Percentiles rank a stretch among this genome's conserved stretches.
Evolutionary conservation across 2,113 vertebrate species (phyloP).

Genomic region (Embiotoca jacksoni): DNA sequence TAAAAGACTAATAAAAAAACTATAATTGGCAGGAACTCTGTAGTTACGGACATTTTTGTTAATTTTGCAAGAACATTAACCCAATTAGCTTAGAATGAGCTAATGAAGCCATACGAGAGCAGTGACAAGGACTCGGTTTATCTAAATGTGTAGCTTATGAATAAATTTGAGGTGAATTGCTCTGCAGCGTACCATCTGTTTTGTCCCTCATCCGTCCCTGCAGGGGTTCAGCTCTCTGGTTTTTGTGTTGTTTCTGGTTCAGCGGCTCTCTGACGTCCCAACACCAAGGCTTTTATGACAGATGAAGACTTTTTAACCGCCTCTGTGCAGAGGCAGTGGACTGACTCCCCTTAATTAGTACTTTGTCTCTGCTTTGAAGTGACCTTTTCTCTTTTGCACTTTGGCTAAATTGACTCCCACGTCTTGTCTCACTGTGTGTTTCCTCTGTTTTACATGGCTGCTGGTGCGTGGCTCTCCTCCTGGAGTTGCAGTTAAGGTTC

Average conservation of each 20-base stretch:
- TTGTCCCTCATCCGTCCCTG: background rate
- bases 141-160: slow-evolving; percentile 44
- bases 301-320: slow-evolving; percentile 46
- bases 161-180: slow-evolving; percentile 34
- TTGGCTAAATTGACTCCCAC: slow-evolving; percentile 31
- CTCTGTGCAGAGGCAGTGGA: slow-evolving; percentile 70
- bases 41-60: too few species aligned
- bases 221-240: slow-evolving; percentile 3
- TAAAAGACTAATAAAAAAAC: too few species aligned
- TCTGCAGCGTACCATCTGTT: background rate
- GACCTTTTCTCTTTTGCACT: slow-evolving; percentile 54
- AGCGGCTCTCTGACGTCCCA: slow-evolving; percentile 42
- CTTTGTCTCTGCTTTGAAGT: slow-evolving; percentile 68
- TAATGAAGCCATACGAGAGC: background rate
- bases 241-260: slow-evolving; percentile 49
- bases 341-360: slow-evolving; percentile 72
- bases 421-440: slow-evolving; percentile 24
- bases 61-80: too few species aligned
- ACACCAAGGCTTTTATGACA: slow-evolving; percentile 55
- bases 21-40: too few species aligned
- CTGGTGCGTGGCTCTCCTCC: slow-evolving; percentile 19
- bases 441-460: slow-evolving; percentile 27
- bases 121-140: slow-evolving; percentile 22
- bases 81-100: too few species aligned
- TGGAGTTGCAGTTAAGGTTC: background rate